Percentiles rank a stretch among this genome's conserved stretches.
Evolutionary conservation across 2,113 vertebrate genomes (phyloP).

Genomic region (Zootoca vivipara): DNA sequence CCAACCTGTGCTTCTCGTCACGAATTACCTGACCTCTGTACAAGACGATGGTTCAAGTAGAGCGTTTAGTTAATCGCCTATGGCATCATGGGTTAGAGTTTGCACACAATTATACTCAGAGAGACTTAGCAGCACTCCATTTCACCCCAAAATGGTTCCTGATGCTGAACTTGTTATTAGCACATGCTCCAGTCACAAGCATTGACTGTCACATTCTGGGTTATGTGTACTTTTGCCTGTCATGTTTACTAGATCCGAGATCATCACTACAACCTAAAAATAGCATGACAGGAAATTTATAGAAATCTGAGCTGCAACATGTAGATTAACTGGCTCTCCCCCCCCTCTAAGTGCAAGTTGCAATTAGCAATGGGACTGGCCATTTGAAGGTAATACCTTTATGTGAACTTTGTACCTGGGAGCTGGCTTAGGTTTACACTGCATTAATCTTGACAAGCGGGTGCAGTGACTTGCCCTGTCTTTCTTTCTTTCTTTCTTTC

Average conservation of each 20-base stretch:
- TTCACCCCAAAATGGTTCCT: constrained; percentile 48
- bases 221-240: constrained; percentile 7
- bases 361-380: fast-evolving
- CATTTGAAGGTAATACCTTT: neutral
- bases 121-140: constrained; percentile 55
- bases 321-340: neutral
- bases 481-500: neutral
- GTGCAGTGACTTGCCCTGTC: neutral
- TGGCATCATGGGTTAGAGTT: constrained; percentile 54
- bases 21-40: constrained; percentile 58
- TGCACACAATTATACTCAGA: constrained; percentile 44
- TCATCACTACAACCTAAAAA: constrained; percentile 20
- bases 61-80: constrained; percentile 57
- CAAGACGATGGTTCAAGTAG: constrained; percentile 39
- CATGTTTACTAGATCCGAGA: constrained; percentile 23
- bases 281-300: constrained; percentile 19
- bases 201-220: neutral
- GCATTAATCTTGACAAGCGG: neutral
- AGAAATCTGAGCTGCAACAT: neutral
- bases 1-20: constrained; percentile 39
- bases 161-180: constrained; percentile 35
- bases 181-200: neutral
- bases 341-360: constrained; percentile 15
- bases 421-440: neutral
- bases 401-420: neutral